Percentiles rank a stretch among this genome's conserved stretches.
These are phyloP conservation scores for Ischnura elegans DNA, from an alignment of 2,888 invertebrate species.

Conservation along the genomic window DNA sequence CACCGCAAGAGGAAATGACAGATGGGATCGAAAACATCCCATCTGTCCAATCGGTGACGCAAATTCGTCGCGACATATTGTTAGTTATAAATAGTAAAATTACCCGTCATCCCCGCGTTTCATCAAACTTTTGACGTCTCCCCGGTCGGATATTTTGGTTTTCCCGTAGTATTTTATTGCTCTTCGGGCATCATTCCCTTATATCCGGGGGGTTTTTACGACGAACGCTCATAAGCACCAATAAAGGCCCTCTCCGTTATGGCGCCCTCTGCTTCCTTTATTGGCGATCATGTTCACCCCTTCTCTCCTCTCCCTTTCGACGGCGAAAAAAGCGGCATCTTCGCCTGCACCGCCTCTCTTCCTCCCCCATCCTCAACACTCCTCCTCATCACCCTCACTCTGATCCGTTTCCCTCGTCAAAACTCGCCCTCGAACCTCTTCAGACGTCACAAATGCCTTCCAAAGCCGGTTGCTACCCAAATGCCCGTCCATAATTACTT, in stretches of 20 bases:
- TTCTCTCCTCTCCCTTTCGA: background rate
- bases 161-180: background rate
- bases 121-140: background rate
- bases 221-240: background rate
- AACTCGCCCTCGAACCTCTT: background rate
- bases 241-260: background rate
- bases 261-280: background rate
- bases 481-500: conserved; percentile 20
- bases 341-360: background rate
- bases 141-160: background rate
- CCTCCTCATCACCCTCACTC: too few relatives aligned
- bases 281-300: background rate
- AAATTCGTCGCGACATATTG: background rate
- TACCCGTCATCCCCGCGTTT: background rate
- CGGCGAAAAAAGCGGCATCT: background rate
- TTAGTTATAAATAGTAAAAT: background rate
- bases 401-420: background rate
- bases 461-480: background rate
- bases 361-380: too few relatives aligned
- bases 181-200: background rate
- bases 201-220: background rate
- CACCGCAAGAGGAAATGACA: background rate
- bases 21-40: background rate
- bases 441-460: conserved; percentile 3
- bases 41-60: background rate